Base-by-base conservation (phyloP, 2,797 vertebrate genomes). In the Brotula barbata region DNA sequence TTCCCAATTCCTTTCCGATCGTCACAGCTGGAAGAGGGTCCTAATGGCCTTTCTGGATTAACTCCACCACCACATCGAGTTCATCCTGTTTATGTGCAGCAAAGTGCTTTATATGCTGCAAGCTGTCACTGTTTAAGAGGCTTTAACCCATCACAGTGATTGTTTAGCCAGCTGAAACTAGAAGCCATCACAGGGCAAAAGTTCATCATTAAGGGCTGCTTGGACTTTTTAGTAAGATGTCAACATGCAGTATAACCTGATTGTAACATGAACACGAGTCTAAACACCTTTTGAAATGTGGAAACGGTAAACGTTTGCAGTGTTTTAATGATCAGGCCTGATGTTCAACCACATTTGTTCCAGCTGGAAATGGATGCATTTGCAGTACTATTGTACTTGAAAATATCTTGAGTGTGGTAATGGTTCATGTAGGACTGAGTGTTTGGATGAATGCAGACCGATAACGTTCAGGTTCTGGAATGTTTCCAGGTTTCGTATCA, bases 31-130 rank as follows among this genome's bases (percentile, higher is more conserved):
- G 19, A 65, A 57, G 31, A 52, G 40, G 22, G 25, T 20, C 21
- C 63, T 83, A 84, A 87, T 82, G 68, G 71, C 50, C 25, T 82
- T 41, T 74, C 71, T 86, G 82, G 67, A 83, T 73, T 48, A 63
- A 56, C 56, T 77, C 71, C 82, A 85, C 51, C 25, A 53, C 40
- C 17, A 1, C 46, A 42, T 44, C 62, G 50, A 12, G 6, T 72
- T 64, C 53, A 45, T 81, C 63, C 54, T 68, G 41, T 72, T 75
- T 51, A 62, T 71, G 42, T 45, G 48, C 13, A 36, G 12, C 33
- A 15, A 33, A 14, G 36, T 19, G 22, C 15, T 36, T 7, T 16
- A 6, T 45, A 37, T 25, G 20, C 12, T 16, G 40, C 20, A 9
- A 13, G 21, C 33, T 46, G 60, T 37, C 22, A 15, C 7, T 47